Evolutionary conservation across 2,113 vertebrate species (phyloP).

Genomic region (Platichthys stellatus): DNA sequence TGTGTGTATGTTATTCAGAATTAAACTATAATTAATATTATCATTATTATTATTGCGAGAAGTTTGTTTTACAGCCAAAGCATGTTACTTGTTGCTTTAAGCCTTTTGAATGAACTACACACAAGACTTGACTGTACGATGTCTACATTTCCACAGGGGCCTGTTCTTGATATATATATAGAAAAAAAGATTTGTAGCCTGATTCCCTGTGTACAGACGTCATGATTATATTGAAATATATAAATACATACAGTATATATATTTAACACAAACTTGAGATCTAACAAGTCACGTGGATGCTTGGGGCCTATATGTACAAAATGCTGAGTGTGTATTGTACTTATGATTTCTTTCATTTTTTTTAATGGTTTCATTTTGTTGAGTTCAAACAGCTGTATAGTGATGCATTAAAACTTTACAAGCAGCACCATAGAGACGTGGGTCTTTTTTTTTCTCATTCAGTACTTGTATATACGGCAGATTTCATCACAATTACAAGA

Average conservation of each 20-base stretch:
- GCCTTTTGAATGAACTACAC: slow-evolving; percentile 87
- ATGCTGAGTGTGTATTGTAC: slow-evolving; percentile 84
- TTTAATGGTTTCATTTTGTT: slow-evolving; percentile 76
- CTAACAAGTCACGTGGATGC: slow-evolving; percentile 86
- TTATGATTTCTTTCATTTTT: slow-evolving; percentile 77
- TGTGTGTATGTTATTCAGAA: slow-evolving; percentile 90
- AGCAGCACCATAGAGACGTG: slow-evolving; percentile 68
- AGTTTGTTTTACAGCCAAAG: slow-evolving; percentile 90
- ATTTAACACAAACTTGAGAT: slow-evolving; percentile 81
- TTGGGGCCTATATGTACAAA: slow-evolving; percentile 89
- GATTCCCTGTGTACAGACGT: slow-evolving; percentile 86
- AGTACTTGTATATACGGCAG: no score
- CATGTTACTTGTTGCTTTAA: slow-evolving; percentile 93
- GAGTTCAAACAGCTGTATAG: slow-evolving; percentile 77
- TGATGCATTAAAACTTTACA: slow-evolving; percentile 83
- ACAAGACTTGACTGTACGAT: slow-evolving; percentile 86
- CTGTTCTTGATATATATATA: slow-evolving; percentile 80
- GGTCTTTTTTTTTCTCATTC: neutral
- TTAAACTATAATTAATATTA: slow-evolving; percentile 56
- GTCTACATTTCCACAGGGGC: slow-evolving; percentile 85
- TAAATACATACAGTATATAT: slow-evolving; percentile 73
- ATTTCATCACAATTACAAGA: no score
- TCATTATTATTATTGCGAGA: slow-evolving; percentile 64
- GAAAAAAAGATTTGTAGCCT: slow-evolving; percentile 83
- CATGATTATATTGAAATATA: slow-evolving; percentile 77